Conservation (phyloP, 2,113 vertebrate genomes). For the Helogale parvula region DNA sequence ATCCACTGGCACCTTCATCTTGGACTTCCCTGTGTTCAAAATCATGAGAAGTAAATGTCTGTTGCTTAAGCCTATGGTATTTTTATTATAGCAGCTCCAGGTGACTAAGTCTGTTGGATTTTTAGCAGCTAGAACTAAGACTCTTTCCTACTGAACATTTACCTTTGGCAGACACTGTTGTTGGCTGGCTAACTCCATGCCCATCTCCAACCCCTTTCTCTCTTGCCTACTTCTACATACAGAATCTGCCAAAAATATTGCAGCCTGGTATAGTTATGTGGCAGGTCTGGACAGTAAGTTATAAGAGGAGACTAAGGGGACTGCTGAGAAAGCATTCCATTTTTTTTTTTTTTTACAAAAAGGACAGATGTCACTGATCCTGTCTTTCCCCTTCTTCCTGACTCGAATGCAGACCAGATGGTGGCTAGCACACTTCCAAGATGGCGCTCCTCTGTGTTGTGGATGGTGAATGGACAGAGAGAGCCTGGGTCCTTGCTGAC, state of each 20-base stretch:
- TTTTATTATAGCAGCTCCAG: not conserved
- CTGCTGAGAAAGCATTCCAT: not conserved
- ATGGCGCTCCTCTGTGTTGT: not conserved
- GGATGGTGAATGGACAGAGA: not conserved
- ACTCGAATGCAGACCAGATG: not conserved
- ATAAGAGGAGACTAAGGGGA: not conserved
- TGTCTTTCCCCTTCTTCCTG: not conserved
- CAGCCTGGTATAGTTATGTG: not conserved
- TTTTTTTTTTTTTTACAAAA: not conserved
- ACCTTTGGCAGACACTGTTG: not conserved
- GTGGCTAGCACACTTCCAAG: fast-evolving
- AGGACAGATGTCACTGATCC: not conserved
- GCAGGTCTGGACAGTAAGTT: not conserved
- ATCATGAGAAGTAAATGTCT: not conserved
- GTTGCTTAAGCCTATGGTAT: not conserved
- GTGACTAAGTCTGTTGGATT: not conserved
- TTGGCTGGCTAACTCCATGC: not conserved
- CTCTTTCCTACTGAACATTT: not conserved
- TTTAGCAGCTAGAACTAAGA: not conserved
- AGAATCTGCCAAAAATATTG: not conserved
- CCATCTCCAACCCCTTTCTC: not conserved
- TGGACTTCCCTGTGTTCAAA: not conserved
- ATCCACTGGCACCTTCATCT: not conserved
- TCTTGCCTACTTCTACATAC: not conserved
- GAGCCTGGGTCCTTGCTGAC: not conserved